Conservation (phyloP, 2,888 invertebrate species). For the Exocentrus adspersus region DNA sequence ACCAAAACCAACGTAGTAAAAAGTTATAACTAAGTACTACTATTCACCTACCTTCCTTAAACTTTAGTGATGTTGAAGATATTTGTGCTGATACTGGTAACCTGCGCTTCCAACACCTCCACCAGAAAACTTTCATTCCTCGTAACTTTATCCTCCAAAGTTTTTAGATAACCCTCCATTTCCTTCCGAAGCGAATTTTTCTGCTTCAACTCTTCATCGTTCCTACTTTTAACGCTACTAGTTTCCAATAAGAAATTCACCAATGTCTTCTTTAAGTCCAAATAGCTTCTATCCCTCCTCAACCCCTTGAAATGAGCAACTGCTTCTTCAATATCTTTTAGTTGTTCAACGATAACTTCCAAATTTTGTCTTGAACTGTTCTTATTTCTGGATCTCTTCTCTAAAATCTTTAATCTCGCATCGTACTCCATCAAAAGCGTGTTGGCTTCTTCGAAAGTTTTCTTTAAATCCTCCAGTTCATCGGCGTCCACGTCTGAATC, state of each 20-base stretch:
- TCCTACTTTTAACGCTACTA: conserved; percentile 23
- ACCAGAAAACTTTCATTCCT: conserved; percentile 38
- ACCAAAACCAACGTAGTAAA: too few species aligned
- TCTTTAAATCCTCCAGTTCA: conserved; percentile 39
- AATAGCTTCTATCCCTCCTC: conserved; percentile 40
- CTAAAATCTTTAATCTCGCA: conserved; percentile 14
- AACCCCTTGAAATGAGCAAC: conserved; percentile 39
- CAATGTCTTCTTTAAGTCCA: conserved; percentile 31
- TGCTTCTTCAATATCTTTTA: conserved; percentile 29
- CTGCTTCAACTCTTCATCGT: not conserved
- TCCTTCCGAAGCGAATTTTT: not conserved
- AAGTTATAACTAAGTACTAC: not conserved
- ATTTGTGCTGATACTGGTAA: conserved; percentile 29
- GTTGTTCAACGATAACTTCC: conserved; percentile 26
- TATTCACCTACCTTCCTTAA: conserved; percentile 10
- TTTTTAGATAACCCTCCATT: conserved; percentile 18
- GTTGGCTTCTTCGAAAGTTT: conserved; percentile 30
- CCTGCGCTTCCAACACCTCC: conserved; percentile 38
- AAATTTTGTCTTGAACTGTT: conserved; percentile 9
- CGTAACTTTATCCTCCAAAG: conserved; percentile 33
- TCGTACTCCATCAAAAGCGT: conserved; percentile 20
- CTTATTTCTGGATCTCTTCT: not conserved
- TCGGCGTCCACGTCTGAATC: conserved; percentile 27
- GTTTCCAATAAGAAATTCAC: conserved; percentile 35
- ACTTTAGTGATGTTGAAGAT: conserved; percentile 9